Conservation (phyloP, 2,888 invertebrate species). For the Melipona bicolor region DNA sequence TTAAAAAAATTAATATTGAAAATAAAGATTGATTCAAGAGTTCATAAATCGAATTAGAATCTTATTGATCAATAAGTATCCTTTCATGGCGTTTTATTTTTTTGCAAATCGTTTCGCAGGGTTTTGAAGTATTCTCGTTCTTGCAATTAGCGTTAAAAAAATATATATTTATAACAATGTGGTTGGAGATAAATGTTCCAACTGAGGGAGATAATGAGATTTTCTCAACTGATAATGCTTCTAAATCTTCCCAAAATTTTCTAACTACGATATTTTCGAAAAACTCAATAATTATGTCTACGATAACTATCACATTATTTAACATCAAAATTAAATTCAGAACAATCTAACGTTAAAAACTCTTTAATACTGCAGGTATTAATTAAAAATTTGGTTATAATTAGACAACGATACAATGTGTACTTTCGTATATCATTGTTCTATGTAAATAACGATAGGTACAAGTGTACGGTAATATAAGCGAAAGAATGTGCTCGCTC, state of each 20-base stretch:
- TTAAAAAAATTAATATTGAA: not conserved
- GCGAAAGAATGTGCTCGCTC: conserved; percentile 22
- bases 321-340: not conserved
- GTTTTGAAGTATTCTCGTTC: not conserved
- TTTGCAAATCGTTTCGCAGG: not conserved
- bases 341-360: not conserved
- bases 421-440: not conserved
- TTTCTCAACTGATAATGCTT: no score
- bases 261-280: no score
- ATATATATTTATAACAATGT: no score
- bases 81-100: not conserved
- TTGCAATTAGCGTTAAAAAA: not conserved
- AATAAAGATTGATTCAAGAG: not conserved
- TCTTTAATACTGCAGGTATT: not conserved
- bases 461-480: conserved; percentile 5
- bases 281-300: no score
- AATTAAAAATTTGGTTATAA: no score
- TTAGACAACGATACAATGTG: no score
- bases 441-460: not conserved
- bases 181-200: no score
- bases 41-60: not conserved
- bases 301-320: no score
- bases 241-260: no score
- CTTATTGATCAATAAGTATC: not conserved
- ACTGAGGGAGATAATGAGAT: no score